phyloP scores from a whole-genome alignment of 2,888 invertebrate species.

The Branchellion lobata region DNA sequence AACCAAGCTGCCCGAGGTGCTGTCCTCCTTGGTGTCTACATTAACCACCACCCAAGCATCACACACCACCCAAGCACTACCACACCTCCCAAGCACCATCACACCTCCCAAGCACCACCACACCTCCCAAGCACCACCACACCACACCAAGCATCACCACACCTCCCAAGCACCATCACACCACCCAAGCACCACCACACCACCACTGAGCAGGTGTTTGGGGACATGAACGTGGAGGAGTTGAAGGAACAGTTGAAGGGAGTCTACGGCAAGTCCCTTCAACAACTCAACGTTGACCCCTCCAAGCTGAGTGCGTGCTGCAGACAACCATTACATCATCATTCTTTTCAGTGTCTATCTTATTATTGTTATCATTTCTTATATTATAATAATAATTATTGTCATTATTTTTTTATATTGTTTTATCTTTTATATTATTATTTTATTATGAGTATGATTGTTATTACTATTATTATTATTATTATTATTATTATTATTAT shows the following conservation, averaged over 20 bases:
- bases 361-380: too few relatives aligned
- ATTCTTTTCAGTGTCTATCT: neutral
- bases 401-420: neutral
- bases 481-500: too few relatives aligned
- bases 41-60: neutral
- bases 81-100: neutral
- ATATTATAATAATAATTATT: neutral
- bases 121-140: too few relatives aligned
- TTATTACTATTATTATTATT: too few relatives aligned
- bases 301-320: constrained; percentile 28
- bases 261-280: constrained; percentile 54
- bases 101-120: too few relatives aligned
- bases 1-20: constrained; percentile 4
- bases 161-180: neutral
- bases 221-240: constrained; percentile 23
- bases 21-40: too few relatives aligned
- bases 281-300: constrained; percentile 31
- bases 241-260: constrained; percentile 60
- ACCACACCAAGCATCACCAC: too few relatives aligned
- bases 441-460: too few relatives aligned
- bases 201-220: neutral
- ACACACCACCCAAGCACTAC: too few relatives aligned
- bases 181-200: neutral
- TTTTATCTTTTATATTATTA: too few relatives aligned
- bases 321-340: neutral